These are phyloP conservation scores for Sclerurus mexicanus DNA, from an alignment of 2,113 vertebrate species.

Conservation along the genomic window DNA sequence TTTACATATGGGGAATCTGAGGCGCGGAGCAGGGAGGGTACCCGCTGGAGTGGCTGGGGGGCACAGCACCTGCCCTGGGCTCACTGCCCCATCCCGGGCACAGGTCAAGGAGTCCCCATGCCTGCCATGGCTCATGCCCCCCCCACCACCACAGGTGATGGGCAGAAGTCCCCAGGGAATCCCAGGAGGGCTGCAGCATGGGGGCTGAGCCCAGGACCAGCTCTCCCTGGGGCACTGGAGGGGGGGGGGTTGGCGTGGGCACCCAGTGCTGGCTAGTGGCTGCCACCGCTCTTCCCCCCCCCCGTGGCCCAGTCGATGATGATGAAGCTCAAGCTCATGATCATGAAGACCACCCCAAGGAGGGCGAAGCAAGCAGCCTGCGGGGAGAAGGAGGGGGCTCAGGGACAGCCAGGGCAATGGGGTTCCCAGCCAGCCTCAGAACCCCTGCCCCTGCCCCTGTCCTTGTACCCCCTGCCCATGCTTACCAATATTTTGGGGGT, in stretches of 20 bases:
- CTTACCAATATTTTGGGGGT: slow-evolving; percentile 90
- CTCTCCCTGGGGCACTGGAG: background rate
- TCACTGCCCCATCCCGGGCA: background rate
- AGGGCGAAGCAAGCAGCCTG: slow-evolving; percentile 90
- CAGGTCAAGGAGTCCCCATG: background rate
- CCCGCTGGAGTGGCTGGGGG: background rate
- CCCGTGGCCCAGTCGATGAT: slow-evolving; percentile 91
- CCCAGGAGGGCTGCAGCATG: slow-evolving; percentile 16
- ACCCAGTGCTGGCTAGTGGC: slow-evolving; percentile 79
- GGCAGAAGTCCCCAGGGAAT: background rate
- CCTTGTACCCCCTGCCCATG: background rate
- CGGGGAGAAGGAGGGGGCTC: background rate
- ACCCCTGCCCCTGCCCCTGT: rapidly evolving
- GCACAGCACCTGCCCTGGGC: background rate
- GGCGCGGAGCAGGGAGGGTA: background rate
- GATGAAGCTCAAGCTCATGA: slow-evolving; percentile 97
- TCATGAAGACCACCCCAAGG: slow-evolving; percentile 92
- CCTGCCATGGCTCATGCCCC: background rate
- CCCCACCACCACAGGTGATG: background rate
- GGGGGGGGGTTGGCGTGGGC: background rate
- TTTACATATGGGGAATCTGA: slow-evolving; percentile 38
- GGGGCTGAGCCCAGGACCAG: background rate
- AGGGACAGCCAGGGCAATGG: background rate
- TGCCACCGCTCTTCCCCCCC: slow-evolving; percentile 74
- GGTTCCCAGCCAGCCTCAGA: background rate